Evolutionary conservation across 1,140 invertebrate species (phyloP).

Genomic region (Drosophila sulfurigaster): DNA sequence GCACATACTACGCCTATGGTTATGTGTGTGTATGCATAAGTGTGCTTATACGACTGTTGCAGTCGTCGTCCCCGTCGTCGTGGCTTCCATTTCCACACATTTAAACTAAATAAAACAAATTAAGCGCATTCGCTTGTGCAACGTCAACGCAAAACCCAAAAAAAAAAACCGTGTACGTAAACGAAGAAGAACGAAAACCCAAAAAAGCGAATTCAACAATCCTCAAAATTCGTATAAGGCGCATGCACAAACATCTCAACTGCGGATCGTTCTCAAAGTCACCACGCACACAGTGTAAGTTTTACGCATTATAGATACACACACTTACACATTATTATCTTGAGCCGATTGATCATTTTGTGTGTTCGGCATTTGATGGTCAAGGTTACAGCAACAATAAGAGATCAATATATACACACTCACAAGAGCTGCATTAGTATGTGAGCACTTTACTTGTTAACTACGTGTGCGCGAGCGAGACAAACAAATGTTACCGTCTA

Average conservation of each 20-base stretch:
- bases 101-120: constrained; percentile 64
- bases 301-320: constrained; percentile 22
- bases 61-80: constrained; percentile 42
- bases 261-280: constrained; percentile 11
- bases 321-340: constrained; percentile 32
- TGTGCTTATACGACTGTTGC: constrained; percentile 27
- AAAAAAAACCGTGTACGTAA: constrained; percentile 32
- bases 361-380: constrained; percentile 59
- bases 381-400: constrained; percentile 70
- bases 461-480: constrained; percentile 43
- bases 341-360: constrained; percentile 39
- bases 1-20: not conserved
- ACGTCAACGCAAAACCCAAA: constrained; percentile 22
- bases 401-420: constrained; percentile 46
- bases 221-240: constrained; percentile 9
- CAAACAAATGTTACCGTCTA: constrained; percentile 11
- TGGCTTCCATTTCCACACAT: constrained; percentile 49
- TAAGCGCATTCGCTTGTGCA: constrained; percentile 53
- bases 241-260: constrained; percentile 26
- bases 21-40: constrained; percentile 38
- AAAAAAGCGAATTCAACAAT: constrained; percentile 23
- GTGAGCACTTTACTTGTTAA: not conserved
- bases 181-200: constrained; percentile 30
- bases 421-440: constrained; percentile 3
- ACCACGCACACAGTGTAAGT: constrained; percentile 43